These are phyloP conservation scores for Toxostoma redivivum DNA, from an alignment of 2,113 vertebrate genomes.

Conservation along the genomic window DNA sequence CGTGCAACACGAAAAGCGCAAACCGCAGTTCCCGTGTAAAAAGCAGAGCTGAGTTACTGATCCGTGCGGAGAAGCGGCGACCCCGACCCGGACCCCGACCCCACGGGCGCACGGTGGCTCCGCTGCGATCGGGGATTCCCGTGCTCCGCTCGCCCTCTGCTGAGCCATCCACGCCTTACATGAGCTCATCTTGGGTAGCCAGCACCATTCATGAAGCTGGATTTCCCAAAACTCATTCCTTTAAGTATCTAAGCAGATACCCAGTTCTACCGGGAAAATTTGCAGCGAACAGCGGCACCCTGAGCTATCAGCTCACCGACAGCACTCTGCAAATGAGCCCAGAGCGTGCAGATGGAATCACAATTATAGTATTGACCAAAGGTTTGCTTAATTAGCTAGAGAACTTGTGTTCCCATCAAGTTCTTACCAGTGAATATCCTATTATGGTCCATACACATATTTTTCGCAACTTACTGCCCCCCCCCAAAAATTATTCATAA, in stretches of 20 bases:
- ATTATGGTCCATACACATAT: not conserved
- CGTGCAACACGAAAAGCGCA: not conserved
- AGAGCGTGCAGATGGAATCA: not conserved
- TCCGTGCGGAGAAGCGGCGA: not conserved
- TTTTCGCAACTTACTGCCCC: not conserved
- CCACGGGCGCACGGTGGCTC: not conserved
- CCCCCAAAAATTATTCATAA: not conserved
- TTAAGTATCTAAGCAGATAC: not conserved
- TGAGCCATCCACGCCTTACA: not conserved
- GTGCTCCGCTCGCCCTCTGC: slow-evolving; percentile 70
- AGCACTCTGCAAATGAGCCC: not conserved
- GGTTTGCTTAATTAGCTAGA: not conserved
- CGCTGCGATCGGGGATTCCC: not conserved
- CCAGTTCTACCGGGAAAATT: not conserved
- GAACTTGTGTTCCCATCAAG: not conserved
- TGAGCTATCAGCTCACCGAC: not conserved
- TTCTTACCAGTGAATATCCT: not conserved
- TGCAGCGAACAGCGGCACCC: not conserved
- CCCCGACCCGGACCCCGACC: no score
- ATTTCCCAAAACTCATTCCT: not conserved
- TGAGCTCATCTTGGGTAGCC: not conserved
- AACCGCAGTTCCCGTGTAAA: not conserved
- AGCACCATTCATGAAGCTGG: fast-evolving
- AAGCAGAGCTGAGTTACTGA: not conserved
- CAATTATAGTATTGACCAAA: fast-evolving